These are phyloP conservation scores for Drosophila cardini DNA, from an alignment of 1,140 invertebrate species.

Conservation along the genomic window DNA sequence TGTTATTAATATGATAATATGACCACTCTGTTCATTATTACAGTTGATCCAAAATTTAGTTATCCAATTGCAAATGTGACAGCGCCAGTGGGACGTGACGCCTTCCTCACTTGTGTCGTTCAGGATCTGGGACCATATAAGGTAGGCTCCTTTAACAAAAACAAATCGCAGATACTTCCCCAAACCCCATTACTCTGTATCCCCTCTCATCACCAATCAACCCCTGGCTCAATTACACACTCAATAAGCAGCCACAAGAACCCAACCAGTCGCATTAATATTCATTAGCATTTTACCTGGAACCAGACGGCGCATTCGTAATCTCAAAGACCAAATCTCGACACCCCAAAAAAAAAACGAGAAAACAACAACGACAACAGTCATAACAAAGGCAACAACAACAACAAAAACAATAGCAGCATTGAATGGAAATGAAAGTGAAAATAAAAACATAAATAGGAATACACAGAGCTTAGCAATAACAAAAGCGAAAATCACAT, in stretches of 20 bases:
- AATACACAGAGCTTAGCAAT: conserved; percentile 66
- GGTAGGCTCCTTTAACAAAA: conserved; percentile 85
- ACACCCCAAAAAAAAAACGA: conserved; percentile 57
- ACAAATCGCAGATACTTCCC: conserved; percentile 32
- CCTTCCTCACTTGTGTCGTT: conserved; percentile 92
- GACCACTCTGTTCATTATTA: conserved; percentile 66
- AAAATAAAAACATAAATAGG: conserved; percentile 82
- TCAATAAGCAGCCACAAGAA: conserved; percentile 78
- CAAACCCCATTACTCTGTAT: neutral
- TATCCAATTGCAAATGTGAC: conserved; percentile 93
- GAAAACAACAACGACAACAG: conserved; percentile 27
- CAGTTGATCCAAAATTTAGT: conserved; percentile 93
- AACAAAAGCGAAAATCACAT: conserved; percentile 81
- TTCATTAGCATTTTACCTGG: conserved; percentile 78
- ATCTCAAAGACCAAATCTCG: conserved; percentile 80
- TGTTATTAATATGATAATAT: conserved; percentile 42
- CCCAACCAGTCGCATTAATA: conserved; percentile 71
- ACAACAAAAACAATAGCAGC: conserved; percentile 32
- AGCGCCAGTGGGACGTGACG: conserved; percentile 92
- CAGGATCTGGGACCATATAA: conserved; percentile 93
- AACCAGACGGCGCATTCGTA: conserved; percentile 36
- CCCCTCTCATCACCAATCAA: conserved; percentile 1
- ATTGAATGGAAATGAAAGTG: conserved; percentile 71
- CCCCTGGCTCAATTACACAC: conserved; percentile 74
- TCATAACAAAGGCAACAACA: conserved; percentile 7